Conservation (phyloP, 2,888 invertebrate species). For the Euzetes globulus region DNA sequence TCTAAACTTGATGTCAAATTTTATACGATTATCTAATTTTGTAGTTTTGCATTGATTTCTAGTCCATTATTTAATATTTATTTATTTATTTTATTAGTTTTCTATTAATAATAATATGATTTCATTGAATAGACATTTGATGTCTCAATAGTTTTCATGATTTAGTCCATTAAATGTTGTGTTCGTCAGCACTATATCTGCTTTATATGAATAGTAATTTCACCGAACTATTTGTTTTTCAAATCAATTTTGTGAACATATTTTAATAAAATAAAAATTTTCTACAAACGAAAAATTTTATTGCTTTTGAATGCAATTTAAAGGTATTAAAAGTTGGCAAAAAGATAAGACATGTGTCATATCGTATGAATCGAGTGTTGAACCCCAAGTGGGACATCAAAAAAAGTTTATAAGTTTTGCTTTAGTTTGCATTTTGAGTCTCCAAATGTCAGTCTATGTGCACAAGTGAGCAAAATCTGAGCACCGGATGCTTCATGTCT, state of each 20-base stretch:
- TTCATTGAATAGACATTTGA: not conserved
- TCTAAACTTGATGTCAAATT: no score
- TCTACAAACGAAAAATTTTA: not conserved
- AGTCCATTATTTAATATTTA: not conserved
- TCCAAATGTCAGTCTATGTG: not conserved
- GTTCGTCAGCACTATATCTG: no score
- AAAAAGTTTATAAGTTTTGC: not conserved
- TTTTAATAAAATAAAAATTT: not conserved
- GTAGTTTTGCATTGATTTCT: not conserved
- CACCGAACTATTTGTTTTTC: not conserved
- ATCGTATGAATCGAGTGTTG: not conserved
- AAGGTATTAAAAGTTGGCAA: not conserved
- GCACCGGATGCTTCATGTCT: constrained; percentile 9
- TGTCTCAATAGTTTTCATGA: not conserved
- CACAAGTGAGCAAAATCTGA: not conserved
- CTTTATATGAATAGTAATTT: no score
- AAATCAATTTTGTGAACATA: not conserved
- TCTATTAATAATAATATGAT: not conserved
- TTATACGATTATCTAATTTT: not conserved
- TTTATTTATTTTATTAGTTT: not conserved
- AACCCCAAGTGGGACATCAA: constrained; percentile 4
- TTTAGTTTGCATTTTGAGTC: constrained; percentile 1
- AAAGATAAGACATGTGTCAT: not conserved
- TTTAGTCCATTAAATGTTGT: not conserved
- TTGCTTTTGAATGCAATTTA: not conserved